phyloP scores from a whole-genome alignment of 2,797 vertebrate genomes.

The Gymnothorax reevesii region DNA sequence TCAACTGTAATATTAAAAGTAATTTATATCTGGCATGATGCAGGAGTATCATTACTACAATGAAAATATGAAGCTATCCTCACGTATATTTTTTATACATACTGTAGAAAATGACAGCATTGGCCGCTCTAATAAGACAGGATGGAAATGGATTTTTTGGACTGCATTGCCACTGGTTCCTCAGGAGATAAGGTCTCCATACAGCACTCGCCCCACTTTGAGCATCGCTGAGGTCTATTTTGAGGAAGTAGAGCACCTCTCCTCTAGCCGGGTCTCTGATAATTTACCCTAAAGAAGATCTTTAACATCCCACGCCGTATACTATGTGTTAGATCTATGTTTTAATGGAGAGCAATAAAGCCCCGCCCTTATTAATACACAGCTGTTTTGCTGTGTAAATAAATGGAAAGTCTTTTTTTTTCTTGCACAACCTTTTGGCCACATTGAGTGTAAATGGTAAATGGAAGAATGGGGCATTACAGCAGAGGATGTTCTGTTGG shows the following conservation, averaged over 20 bases:
- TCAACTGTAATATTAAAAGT: not conserved
- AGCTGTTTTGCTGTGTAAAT: slow-evolving; percentile 46
- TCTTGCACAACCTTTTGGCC: not conserved
- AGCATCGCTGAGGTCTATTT: slow-evolving; percentile 49
- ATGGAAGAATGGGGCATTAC: not conserved
- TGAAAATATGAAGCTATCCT: not conserved
- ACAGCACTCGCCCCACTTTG: slow-evolving; percentile 31
- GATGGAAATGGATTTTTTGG: not conserved
- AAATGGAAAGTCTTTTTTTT: slow-evolving; percentile 2
- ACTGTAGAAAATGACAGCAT: not conserved
- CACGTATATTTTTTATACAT: too few relatives aligned
- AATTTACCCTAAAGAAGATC: slow-evolving; percentile 6
- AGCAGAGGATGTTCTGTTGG: not conserved
- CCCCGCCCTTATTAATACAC: slow-evolving; percentile 8
- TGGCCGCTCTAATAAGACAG: not conserved
- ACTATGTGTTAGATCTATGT: not conserved
- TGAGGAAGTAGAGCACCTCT: slow-evolving; percentile 47
- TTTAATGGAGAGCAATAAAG: not conserved
- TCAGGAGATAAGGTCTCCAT: slow-evolving; percentile 9
- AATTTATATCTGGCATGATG: not conserved
- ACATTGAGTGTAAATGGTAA: not conserved
- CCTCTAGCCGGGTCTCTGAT: slow-evolving; percentile 11
- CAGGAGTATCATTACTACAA: not conserved
- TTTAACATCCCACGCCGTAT: not conserved
- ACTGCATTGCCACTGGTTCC: not conserved